Base-by-base conservation (phyloP, 2,113 vertebrate species). In the Malurus alboscapulatus region DNA sequence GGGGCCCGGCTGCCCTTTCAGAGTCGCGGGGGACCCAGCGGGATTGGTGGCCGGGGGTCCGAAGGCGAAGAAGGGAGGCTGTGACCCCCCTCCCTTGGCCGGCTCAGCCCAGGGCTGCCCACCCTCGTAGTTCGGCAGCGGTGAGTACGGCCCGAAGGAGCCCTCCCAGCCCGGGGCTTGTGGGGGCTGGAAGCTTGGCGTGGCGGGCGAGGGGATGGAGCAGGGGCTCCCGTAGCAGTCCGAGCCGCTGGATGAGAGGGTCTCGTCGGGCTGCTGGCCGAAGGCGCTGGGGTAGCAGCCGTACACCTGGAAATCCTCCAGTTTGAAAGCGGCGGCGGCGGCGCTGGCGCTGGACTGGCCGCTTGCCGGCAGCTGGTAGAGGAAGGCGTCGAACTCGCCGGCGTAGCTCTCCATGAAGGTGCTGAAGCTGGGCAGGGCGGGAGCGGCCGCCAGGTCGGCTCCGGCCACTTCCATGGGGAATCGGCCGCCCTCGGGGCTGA, bases 261-360 rank as follows among this genome's bases (percentile, higher is more conserved):
- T 98, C 96, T 99, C 99, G 0, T 99, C 99, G 1, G 98, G 96
- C 8, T 98, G 97, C 76, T 88, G 97, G 0, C 95, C 97, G 66
- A 99, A 98, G 2, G 98, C 27, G 21, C 98, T 98, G 1, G 99
- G 98, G 47, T 99, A 99, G 96, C 99, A 99, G 85, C 99, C 98
- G 1, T 98, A 99, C 59, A 99, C 98, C 96, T 99, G 98, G 85
- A 99, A 98, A 89, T 99, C 99, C 38, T 99, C 99, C 44, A 99
- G 96, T 82, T 98, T 99, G 96, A 99, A 98, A 57, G 98, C 62
- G 10, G 95, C 14, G 10, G 96, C 92, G 63, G 94, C 62, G 12
- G 95, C 14, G 10, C 95, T 91, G 65, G 94, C 4, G 12, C n/a
- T 81, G 4, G 97, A 20, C 84, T 95, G 98, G 73, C 89, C 57